phyloP scores from a whole-genome alignment of 92 coral and sea anemone genomes.

The Muricea muricata region DNA sequence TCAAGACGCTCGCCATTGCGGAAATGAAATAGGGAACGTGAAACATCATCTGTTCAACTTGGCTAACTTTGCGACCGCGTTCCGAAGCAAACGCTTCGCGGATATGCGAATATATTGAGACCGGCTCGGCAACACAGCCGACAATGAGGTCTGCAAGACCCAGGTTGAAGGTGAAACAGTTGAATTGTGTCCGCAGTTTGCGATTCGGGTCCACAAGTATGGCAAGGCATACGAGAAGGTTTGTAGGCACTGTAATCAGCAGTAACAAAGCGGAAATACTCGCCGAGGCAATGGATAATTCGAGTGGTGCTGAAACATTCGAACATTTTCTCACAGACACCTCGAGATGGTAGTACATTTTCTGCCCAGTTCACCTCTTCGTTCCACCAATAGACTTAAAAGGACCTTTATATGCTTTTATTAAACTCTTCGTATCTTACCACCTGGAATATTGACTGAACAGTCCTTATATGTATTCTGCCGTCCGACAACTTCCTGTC shows the following conservation, averaged over 20 bases:
- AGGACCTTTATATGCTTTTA: too few species aligned
- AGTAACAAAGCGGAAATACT: slow-evolving; percentile 68
- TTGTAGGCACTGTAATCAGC: slow-evolving; percentile 81
- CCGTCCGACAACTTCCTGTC: too few species aligned
- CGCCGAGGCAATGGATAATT: slow-evolving; percentile 75
- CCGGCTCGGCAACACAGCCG: slow-evolving; percentile 74
- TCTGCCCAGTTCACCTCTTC: not conserved
- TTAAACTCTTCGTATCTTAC: too few species aligned
- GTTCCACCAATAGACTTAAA: too few species aligned
- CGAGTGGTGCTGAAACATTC: slow-evolving; percentile 61
- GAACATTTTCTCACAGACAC: not conserved
- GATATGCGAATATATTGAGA: slow-evolving; percentile 72
- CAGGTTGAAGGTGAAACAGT: slow-evolving; percentile 74
- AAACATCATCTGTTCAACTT: slow-evolving; percentile 57
- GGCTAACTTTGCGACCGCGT: slow-evolving; percentile 2
- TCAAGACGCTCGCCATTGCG: slow-evolving; percentile 77
- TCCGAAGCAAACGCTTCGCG: slow-evolving; percentile 55
- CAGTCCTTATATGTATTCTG: too few species aligned
- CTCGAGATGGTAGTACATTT: not conserved
- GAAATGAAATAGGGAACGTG: slow-evolving; percentile 79
- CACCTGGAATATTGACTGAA: too few species aligned
- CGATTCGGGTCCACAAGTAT: slow-evolving; percentile 72
- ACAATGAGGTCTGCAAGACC: slow-evolving; percentile 75
- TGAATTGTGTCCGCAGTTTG: slow-evolving; percentile 74
- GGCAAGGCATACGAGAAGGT: slow-evolving; percentile 74